Percentiles rank a stretch among this genome's conserved stretches.
Evolutionary conservation across 2,888 invertebrate genomes (phyloP).

Genomic region (Bursaphelenchus okinawaensis): DNA sequence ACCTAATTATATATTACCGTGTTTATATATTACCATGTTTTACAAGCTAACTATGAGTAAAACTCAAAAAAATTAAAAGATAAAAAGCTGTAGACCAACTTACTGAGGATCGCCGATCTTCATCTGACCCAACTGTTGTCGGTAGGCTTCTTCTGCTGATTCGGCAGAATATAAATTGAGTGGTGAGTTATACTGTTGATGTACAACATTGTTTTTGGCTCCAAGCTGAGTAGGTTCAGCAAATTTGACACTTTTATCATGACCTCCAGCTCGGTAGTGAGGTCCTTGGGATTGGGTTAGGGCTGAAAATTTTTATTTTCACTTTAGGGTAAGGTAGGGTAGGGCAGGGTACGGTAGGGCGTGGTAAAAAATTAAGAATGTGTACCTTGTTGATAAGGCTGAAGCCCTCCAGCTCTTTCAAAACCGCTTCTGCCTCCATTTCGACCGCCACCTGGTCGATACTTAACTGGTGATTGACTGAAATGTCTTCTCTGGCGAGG

Average conservation of each 20-base stretch:
- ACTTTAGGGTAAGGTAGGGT: too few species aligned
- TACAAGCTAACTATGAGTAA: too few species aligned
- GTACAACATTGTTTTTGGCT: slow-evolving; percentile 17
- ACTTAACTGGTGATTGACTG: not conserved
- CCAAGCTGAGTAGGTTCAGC: not conserved
- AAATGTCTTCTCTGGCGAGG: not conserved
- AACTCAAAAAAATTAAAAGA: too few species aligned
- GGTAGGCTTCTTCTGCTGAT: slow-evolving; percentile 47
- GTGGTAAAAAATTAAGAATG: too few species aligned
- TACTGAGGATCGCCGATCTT: slow-evolving; percentile 13
- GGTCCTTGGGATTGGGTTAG: too few species aligned
- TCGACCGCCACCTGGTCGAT: not conserved
- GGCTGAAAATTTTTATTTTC: too few species aligned
- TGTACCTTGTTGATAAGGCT: too few species aligned
- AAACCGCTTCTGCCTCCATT: too few species aligned
- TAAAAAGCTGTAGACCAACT: not conserved
- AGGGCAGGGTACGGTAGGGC: too few species aligned
- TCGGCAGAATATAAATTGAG: slow-evolving; percentile 49
- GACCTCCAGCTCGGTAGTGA: not conserved
- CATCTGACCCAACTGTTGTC: slow-evolving; percentile 42
- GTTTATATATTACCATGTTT: too few species aligned
- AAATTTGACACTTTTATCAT: not conserved
- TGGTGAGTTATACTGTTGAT: slow-evolving; percentile 56
- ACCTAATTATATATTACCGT: too few species aligned
- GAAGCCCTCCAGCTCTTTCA: too few species aligned